Evolutionary conservation across 2,888 invertebrate species (phyloP).

Genomic region (Monochamus alternatus): DNA sequence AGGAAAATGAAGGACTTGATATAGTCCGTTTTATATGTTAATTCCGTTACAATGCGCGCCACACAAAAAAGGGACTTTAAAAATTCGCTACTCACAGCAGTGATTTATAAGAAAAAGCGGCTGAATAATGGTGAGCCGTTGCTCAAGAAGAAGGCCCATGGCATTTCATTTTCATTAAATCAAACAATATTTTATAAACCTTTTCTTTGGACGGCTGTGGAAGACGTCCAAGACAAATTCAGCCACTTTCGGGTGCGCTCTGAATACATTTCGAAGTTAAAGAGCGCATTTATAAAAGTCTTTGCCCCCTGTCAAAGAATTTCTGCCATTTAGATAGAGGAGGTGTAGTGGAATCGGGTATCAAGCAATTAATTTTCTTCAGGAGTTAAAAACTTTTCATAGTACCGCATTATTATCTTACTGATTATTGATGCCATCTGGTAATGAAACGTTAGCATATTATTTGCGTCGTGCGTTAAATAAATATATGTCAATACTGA

Average conservation of each 20-base stretch:
- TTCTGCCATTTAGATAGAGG: slow-evolving; percentile 30
- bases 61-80: slow-evolving; percentile 30
- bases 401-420: too few species aligned
- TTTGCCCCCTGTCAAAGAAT: slow-evolving; percentile 43
- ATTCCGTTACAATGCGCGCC: slow-evolving; percentile 31
- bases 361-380: slow-evolving; percentile 25
- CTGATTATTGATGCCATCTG: too few species aligned
- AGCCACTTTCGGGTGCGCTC: slow-evolving; percentile 55
- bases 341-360: slow-evolving; percentile 11
- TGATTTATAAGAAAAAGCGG: slow-evolving; percentile 44
- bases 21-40: slow-evolving; percentile 38
- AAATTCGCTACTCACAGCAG: slow-evolving; percentile 26
- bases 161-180: slow-evolving; percentile 66
- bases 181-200: slow-evolving; percentile 67
- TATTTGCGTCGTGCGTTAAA: too few species aligned
- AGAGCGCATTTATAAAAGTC: slow-evolving; percentile 62
- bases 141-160: slow-evolving; percentile 57
- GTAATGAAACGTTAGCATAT: too few species aligned
- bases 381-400: slow-evolving; percentile 1
- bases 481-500: too few species aligned
- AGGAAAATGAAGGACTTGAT: slow-evolving; percentile 30
- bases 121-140: slow-evolving; percentile 57
- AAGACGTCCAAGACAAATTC: slow-evolving; percentile 65
- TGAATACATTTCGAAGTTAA: slow-evolving; percentile 56
- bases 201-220: slow-evolving; percentile 62